Evolutionary conservation across 2,113 vertebrate species (phyloP).

Genomic region (Lophotis ruficrista): DNA sequence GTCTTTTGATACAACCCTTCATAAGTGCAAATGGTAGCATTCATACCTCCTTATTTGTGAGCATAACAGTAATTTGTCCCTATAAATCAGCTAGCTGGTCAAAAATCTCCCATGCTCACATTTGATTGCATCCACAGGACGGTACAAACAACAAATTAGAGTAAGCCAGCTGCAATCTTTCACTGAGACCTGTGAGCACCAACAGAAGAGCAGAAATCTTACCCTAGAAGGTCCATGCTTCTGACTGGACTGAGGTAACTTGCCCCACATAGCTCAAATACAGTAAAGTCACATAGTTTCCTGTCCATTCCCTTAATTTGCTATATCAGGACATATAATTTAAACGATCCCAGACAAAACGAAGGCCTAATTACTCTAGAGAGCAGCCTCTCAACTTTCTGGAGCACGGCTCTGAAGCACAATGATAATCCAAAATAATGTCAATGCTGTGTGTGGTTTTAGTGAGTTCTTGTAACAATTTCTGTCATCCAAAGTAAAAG

Average conservation of each 20-base stretch:
- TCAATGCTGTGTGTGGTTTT: background rate
- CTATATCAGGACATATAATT: background rate
- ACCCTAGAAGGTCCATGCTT: background rate
- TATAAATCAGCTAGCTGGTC: background rate
- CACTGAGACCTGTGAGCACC: background rate
- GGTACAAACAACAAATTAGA: background rate
- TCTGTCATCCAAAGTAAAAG: background rate
- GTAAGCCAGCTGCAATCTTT: background rate
- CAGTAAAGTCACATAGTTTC: background rate
- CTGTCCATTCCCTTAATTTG: background rate
- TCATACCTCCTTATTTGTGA: conserved; percentile 32
- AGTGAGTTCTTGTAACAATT: background rate
- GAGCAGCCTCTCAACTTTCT: background rate
- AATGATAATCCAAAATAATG: background rate
- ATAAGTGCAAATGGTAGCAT: background rate
- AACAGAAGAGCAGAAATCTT: background rate
- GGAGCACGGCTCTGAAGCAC: background rate
- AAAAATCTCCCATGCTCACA: background rate
- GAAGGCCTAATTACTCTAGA: background rate
- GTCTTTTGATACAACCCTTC: conserved; percentile 42
- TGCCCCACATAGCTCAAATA: background rate
- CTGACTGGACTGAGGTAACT: background rate
- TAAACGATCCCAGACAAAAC: background rate
- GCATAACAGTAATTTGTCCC: conserved; percentile 40
- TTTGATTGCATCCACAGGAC: background rate